These are phyloP conservation scores for Gallinago jamesoni DNA, from an alignment of 2,113 vertebrate genomes.

Conservation along the genomic window DNA sequence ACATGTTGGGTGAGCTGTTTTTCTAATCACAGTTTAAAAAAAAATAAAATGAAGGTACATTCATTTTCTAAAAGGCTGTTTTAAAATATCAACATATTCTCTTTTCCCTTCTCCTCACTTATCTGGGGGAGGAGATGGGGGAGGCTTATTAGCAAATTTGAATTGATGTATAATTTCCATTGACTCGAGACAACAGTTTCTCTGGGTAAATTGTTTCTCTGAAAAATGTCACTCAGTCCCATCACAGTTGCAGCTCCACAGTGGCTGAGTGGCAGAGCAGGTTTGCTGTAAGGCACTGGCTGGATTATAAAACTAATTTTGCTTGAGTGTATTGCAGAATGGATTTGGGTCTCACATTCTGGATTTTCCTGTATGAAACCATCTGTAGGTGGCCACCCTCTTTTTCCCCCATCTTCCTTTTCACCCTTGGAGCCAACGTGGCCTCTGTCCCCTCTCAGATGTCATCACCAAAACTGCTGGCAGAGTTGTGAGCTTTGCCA, in stretches of 20 bases:
- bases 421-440: background rate
- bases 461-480: background rate
- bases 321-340: background rate
- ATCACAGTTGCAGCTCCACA: background rate
- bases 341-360: background rate
- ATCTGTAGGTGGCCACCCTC: background rate
- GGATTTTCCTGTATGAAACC: background rate
- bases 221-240: conserved; percentile 40
- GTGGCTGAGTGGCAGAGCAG: conserved; percentile 14
- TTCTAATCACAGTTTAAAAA: background rate
- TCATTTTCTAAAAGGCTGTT: conserved; percentile 35
- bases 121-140: conserved; percentile 17
- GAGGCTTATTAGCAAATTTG: conserved; percentile 50
- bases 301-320: background rate
- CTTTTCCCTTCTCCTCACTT: conserved; percentile 1
- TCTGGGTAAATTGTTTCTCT: conserved; percentile 53
- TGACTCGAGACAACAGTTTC: conserved; percentile 46
- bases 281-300: background rate
- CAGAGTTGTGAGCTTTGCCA: background rate
- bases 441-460: background rate
- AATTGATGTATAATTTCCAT: conserved; percentile 48
- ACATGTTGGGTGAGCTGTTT: conserved; percentile 30
- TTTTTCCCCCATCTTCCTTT: background rate
- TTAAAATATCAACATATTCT: conserved; percentile 44
- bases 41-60: background rate